Conservation (phyloP, 2,888 invertebrate genomes). For the Chrysotoxum bicinctum region DNA sequence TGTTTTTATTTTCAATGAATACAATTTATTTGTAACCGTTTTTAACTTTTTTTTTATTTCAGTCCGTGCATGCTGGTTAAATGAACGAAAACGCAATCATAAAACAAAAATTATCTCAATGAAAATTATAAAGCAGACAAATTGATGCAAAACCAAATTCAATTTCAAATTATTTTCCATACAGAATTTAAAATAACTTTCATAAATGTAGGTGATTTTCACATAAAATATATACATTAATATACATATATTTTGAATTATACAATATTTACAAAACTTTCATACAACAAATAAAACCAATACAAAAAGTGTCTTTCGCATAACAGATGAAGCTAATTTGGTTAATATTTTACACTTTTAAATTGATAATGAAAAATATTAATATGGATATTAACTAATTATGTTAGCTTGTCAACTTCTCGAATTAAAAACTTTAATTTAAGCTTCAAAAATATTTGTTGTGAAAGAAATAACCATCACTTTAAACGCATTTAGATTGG, state of each 20-base stretch:
- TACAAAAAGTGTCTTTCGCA: neutral
- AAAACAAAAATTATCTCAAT: slow-evolving; percentile 35
- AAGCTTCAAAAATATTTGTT: neutral
- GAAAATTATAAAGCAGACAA: slow-evolving; percentile 19
- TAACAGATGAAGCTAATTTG: neutral
- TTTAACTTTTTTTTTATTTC: slow-evolving; percentile 78
- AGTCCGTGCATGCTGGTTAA: slow-evolving; percentile 82
- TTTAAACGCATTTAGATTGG: neutral
- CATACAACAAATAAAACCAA: slow-evolving; percentile 10
- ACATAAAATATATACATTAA: slow-evolving; percentile 3
- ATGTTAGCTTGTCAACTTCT: neutral
- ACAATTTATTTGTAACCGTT: slow-evolving; percentile 8
- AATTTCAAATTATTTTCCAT: neutral
- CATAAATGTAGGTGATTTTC: slow-evolving; percentile 26
- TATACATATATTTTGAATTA: slow-evolving; percentile 7
- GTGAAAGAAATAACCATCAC: neutral
- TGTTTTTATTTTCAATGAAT: slow-evolving; percentile 1
- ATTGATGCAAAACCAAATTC: slow-evolving; percentile 40
- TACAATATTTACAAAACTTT: slow-evolving; percentile 26
- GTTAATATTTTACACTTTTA: neutral
- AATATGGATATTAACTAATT: neutral
- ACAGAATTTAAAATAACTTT: slow-evolving; percentile 16
- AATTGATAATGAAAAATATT: neutral
- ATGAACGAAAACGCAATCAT: slow-evolving; percentile 65
- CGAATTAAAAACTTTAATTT: neutral